A percentile compares a stretch with the other conserved stretches of the same genome.
phyloP scores from a whole-genome alignment of 1,140 invertebrate genomes.

The Drosophila auraria region DNA sequence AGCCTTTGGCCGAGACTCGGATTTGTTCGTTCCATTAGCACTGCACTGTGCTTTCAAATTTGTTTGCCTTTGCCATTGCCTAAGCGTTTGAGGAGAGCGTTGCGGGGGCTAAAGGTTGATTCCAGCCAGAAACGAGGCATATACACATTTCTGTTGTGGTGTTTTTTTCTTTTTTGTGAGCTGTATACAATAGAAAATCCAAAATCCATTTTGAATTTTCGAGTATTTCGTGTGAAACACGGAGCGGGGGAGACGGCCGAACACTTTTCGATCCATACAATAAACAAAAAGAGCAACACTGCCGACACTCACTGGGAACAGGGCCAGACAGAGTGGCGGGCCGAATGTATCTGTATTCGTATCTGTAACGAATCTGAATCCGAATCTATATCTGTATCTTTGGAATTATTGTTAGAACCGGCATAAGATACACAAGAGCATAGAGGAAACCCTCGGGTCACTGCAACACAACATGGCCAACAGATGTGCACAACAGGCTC shows the following conservation, averaged over 20 bases:
- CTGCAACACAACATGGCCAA: slow-evolving; percentile 60
- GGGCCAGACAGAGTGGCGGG: slow-evolving; percentile 70
- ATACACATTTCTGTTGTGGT: slow-evolving; percentile 25
- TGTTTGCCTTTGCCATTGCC: slow-evolving; percentile 49
- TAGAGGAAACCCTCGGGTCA: slow-evolving; percentile 39
- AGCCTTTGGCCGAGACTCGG: slow-evolving; percentile 32
- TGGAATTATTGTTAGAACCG: slow-evolving; percentile 46
- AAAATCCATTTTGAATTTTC: slow-evolving; percentile 59
- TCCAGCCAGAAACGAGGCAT: slow-evolving; percentile 8
- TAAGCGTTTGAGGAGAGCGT: slow-evolving; percentile 17
- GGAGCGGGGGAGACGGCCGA: slow-evolving; percentile 15
- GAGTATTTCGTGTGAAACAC: slow-evolving; percentile 57
- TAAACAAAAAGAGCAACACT: slow-evolving; percentile 35
- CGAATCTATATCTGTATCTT: slow-evolving; percentile 51
- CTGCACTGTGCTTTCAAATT: slow-evolving; percentile 31
- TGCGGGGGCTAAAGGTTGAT: slow-evolving; percentile 21
- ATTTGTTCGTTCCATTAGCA: slow-evolving; percentile 45
- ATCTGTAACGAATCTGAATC: slow-evolving; percentile 72
- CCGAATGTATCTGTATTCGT: slow-evolving; percentile 55
- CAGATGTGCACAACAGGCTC: slow-evolving; percentile 77
- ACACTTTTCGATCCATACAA: slow-evolving; percentile 29
- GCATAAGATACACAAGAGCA: slow-evolving; percentile 58
- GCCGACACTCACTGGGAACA: slow-evolving; percentile 51
- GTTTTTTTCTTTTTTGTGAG: neutral
- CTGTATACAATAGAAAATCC: slow-evolving; percentile 57